Evolutionary conservation across 1,140 invertebrate genomes (phyloP).

Genomic region (Drosophila pallidifrons): DNA sequence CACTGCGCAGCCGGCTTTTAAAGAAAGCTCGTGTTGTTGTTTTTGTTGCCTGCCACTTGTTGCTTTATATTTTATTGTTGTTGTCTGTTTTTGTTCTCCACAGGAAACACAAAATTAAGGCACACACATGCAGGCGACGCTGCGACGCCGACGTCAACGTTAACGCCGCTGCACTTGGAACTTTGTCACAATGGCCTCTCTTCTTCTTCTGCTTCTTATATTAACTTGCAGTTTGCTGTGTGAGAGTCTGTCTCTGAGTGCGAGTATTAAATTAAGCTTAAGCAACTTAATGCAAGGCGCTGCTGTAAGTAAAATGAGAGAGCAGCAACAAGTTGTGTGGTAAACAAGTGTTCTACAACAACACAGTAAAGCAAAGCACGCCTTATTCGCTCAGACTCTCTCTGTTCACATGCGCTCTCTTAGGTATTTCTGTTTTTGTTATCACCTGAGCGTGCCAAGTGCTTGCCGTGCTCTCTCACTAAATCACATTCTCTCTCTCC

Average conservation of each 20-base stretch:
- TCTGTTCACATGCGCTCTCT: constrained; percentile 22
- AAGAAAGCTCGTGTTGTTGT: constrained; percentile 64
- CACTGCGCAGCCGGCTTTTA: constrained; percentile 69
- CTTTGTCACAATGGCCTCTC: constrained; percentile 53
- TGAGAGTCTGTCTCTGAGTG: constrained; percentile 4
- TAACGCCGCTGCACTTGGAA: constrained; percentile 68
- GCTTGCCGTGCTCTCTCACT: neutral
- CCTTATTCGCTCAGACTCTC: constrained; percentile 19
- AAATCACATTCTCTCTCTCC: too few species aligned
- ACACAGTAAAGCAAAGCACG: neutral
- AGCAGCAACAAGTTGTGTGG: constrained; percentile 35
- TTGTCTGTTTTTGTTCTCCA: constrained; percentile 56
- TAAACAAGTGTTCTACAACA: constrained; percentile 37
- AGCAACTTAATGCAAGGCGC: constrained; percentile 22
- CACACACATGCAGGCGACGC: constrained; percentile 61
- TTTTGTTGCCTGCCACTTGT: constrained; percentile 67
- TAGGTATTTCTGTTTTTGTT: constrained; percentile 28
- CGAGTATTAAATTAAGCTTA: constrained; percentile 50
- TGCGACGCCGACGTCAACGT: constrained; percentile 29
- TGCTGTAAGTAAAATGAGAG: constrained; percentile 8
- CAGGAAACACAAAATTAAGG: constrained; percentile 79
- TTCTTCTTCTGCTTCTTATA: constrained; percentile 46
- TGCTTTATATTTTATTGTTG: constrained; percentile 55
- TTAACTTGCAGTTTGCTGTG: constrained; percentile 11
- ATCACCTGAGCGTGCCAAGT: constrained; percentile 42